These are phyloP conservation scores for Pantelozetes paolii DNA, from an alignment of 2,888 invertebrate species.

Conservation along the genomic window DNA sequence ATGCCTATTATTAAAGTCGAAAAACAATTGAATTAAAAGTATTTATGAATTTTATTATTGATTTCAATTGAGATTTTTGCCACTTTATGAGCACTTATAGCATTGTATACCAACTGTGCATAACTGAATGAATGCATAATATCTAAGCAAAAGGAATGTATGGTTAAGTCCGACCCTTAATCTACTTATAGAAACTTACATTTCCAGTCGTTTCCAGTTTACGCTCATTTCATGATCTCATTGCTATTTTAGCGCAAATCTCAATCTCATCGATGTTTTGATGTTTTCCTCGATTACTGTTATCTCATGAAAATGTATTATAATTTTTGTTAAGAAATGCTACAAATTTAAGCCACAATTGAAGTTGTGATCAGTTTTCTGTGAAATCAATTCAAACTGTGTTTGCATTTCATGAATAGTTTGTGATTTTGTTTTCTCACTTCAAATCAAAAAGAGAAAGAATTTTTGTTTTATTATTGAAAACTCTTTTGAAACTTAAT, in stretches of 20 bases:
- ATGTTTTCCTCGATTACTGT: not conserved
- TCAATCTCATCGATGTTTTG: constrained; percentile 24
- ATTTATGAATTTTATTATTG: constrained; percentile 10
- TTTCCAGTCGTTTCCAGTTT: constrained; percentile 26
- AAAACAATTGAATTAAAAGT: constrained; percentile 30
- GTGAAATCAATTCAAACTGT: not conserved
- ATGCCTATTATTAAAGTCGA: not conserved
- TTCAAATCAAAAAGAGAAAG: no score
- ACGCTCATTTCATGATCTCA: constrained; percentile 27
- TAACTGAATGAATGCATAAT: not conserved
- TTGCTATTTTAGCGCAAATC: constrained; percentile 33
- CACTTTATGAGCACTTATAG: not conserved
- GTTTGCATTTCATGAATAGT: not conserved
- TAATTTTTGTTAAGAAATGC: not conserved
- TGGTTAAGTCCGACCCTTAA: constrained; percentile 37
- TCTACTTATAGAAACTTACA: constrained; percentile 35
- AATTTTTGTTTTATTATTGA: no score
- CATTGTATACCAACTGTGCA: not conserved
- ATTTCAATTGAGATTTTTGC: constrained; percentile 5
- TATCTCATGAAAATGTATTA: not conserved
- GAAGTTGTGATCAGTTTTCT: not conserved
- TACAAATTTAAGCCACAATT: constrained; percentile 2
- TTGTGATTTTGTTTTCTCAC: no score
- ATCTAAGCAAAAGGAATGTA: not conserved
- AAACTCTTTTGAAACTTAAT: no score